These are phyloP conservation scores for Galerucella calmariensis DNA, from an alignment of 2,888 invertebrate species.

Conservation along the genomic window DNA sequence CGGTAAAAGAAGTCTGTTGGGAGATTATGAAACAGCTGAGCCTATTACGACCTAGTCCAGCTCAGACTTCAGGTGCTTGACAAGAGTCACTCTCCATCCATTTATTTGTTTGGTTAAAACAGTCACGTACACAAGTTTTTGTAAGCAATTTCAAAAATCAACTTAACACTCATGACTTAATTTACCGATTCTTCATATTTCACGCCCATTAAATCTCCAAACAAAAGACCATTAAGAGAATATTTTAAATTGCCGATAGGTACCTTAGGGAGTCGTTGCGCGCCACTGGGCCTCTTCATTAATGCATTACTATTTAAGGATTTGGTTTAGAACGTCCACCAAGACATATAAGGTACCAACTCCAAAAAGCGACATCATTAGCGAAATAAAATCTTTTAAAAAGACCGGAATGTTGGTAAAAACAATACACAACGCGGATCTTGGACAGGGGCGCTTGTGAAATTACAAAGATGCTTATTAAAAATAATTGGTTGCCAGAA, in stretches of 20 bases:
- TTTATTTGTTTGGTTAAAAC: neutral
- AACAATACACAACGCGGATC: conserved; percentile 48
- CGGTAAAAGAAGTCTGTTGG: too few species aligned
- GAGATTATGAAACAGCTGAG: too few species aligned
- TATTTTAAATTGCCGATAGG: neutral
- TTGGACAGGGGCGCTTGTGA: conserved; percentile 28
- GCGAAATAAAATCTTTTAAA: conserved; percentile 50
- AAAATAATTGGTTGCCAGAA: conserved; percentile 1
- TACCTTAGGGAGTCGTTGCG: conserved; percentile 13
- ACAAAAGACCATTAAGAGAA: conserved; percentile 21
- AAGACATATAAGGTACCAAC: conserved; percentile 50
- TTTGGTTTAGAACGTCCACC: conserved; percentile 44
- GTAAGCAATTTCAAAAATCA: neutral
- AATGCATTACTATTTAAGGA: conserved; percentile 45
- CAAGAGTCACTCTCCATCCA: too few species aligned
- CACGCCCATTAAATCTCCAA: conserved; percentile 8
- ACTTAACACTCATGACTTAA: neutral
- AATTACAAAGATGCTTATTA: conserved; percentile 38
- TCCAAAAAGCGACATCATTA: conserved; percentile 61
- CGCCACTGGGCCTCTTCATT: conserved; percentile 35
- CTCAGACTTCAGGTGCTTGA: too few species aligned
- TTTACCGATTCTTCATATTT: neutral
- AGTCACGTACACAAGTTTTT: neutral
- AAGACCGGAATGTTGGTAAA: conserved; percentile 46
- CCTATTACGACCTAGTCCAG: too few species aligned